Percentiles rank a stretch among this genome's conserved stretches.
These are phyloP conservation scores for Callyntrura sp. DNA, from an alignment of 2,888 invertebrate genomes.

Conservation along the genomic window DNA sequence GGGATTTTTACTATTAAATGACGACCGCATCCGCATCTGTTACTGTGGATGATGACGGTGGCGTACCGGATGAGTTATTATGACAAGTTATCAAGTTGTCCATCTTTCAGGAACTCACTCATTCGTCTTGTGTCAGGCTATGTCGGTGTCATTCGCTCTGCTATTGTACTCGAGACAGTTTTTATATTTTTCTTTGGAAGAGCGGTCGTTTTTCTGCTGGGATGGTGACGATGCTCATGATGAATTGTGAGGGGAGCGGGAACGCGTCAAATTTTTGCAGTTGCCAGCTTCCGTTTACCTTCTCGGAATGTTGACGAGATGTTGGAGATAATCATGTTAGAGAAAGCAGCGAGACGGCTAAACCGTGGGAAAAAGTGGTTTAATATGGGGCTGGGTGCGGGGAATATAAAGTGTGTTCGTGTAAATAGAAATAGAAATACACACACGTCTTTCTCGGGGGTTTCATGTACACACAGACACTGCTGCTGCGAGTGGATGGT, in stretches of 20 bases:
- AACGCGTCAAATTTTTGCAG: too few species aligned
- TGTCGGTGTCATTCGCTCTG: background rate
- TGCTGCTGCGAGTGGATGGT: too few species aligned
- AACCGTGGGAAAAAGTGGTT: background rate
- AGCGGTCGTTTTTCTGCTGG: background rate
- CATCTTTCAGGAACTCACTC: slow-evolving; percentile 47
- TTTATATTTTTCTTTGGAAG: background rate
- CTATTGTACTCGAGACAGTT: background rate
- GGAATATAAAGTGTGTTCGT: background rate
- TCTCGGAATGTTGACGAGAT: too few species aligned
- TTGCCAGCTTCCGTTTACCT: too few species aligned
- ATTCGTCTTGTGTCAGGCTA: slow-evolving; percentile 8
- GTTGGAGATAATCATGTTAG: background rate
- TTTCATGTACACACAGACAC: too few species aligned
- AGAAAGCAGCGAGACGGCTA: background rate
- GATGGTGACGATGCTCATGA: background rate
- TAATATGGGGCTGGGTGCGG: background rate
- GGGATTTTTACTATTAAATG: background rate
- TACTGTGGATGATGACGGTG: background rate
- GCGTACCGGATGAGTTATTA: slow-evolving; percentile 37
- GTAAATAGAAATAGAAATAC: too few species aligned
- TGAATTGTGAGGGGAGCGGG: too few species aligned
- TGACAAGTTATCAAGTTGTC: slow-evolving; percentile 62
- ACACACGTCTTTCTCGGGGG: background rate
- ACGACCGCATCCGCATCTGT: background rate